These are phyloP conservation scores for Sapayoa aenigma DNA, from an alignment of 2,113 vertebrate species.

Conservation along the genomic window DNA sequence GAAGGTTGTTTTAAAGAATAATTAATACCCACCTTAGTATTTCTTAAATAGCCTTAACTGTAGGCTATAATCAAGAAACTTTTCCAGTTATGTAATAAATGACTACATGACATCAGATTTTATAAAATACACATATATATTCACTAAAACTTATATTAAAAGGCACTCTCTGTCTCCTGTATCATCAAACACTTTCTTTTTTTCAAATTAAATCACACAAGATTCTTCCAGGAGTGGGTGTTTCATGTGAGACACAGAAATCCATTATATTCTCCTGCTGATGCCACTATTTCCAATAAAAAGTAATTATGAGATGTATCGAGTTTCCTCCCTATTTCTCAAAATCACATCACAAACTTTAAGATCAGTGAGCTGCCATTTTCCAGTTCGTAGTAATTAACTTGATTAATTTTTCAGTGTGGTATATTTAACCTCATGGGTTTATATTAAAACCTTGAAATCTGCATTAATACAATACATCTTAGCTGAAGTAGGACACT, in stretches of 20 bases:
- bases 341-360: slow-evolving; percentile 58
- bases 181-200: slow-evolving; percentile 44
- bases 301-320: slow-evolving; percentile 67
- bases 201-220: slow-evolving; percentile 29
- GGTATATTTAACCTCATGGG: slow-evolving; percentile 39
- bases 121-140: background rate
- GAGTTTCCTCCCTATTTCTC: slow-evolving; percentile 53
- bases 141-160: slow-evolving; percentile 25
- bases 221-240: slow-evolving; percentile 37
- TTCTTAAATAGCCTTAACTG: slow-evolving; percentile 11
- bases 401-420: slow-evolving; percentile 29
- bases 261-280: slow-evolving; percentile 67
- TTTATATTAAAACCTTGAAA: slow-evolving; percentile 39
- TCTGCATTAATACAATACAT: background rate
- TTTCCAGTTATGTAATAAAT: slow-evolving; percentile 16
- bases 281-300: slow-evolving; percentile 66
- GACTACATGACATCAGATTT: background rate
- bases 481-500: background rate
- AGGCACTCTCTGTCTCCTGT: background rate
- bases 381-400: slow-evolving; percentile 65
- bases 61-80: background rate
- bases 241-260: slow-evolving; percentile 57
- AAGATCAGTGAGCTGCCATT: slow-evolving; percentile 10
- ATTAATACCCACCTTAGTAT: slow-evolving; percentile 31
- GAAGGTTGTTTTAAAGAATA: slow-evolving; percentile 9